These are phyloP conservation scores for Hydrolagus affinis DNA, from an alignment of 2,113 vertebrate genomes.

Conservation along the genomic window DNA sequence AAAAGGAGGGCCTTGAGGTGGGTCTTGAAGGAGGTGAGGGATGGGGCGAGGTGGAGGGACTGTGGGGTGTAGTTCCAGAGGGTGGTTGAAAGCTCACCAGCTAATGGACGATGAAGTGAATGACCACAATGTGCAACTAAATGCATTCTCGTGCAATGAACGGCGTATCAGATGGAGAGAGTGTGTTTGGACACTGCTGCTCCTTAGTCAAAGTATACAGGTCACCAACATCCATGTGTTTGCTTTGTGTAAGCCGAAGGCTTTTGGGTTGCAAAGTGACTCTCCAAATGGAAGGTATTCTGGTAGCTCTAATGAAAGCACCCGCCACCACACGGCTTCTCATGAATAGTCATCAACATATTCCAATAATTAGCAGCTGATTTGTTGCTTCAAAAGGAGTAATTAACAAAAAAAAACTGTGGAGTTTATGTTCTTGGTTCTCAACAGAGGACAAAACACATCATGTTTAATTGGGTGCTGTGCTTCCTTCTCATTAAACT, in stretches of 20 bases:
- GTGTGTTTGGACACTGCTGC: neutral
- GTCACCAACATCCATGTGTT: neutral
- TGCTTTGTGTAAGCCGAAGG: neutral
- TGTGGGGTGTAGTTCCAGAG: no score
- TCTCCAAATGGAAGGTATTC: neutral
- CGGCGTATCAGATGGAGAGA: neutral
- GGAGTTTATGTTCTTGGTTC: neutral
- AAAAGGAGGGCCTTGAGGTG: no score
- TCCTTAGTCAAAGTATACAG: neutral
- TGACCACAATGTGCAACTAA: neutral
- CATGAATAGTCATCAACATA: constrained; percentile 9
- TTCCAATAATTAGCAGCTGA: constrained; percentile 8
- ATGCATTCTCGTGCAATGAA: neutral
- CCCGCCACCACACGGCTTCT: neutral
- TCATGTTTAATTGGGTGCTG: constrained; percentile 12
- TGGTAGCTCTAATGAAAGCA: neutral
- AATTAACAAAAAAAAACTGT: constrained; percentile 15
- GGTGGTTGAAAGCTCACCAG: no score
- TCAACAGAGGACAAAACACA: constrained; percentile 23
- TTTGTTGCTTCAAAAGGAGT: neutral
- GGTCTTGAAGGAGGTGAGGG: no score
- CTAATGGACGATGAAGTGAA: no score
- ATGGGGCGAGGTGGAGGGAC: no score
- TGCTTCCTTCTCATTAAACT: constrained; percentile 25
- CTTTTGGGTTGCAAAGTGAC: neutral